Percentiles rank a stretch among this genome's conserved stretches.
These are phyloP conservation scores for Sialia sialis DNA, from an alignment of 2,113 vertebrate species.

Conservation along the genomic window DNA sequence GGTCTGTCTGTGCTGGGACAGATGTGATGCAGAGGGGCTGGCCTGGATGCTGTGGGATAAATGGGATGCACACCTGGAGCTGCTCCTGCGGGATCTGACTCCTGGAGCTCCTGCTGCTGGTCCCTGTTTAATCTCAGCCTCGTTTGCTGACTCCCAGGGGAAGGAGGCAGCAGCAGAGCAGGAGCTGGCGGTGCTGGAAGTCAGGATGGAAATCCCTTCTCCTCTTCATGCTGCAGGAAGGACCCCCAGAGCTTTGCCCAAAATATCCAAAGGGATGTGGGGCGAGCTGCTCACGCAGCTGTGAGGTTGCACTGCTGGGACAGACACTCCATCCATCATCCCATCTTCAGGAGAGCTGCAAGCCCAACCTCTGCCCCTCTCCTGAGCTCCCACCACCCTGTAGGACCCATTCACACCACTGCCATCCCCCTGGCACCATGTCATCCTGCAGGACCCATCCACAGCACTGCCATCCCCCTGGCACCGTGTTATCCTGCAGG, in stretches of 20 bases:
- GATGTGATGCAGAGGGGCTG: neutral
- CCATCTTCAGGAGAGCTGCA: neutral
- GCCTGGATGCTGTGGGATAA: neutral
- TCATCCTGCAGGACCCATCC: neutral
- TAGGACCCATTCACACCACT: neutral
- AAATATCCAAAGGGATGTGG: neutral
- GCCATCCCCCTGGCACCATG: neutral
- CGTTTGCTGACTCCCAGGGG: neutral
- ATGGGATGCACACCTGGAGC: neutral
- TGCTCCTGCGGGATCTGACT: neutral
- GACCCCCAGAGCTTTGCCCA: neutral
- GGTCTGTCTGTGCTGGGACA: fast-evolving
- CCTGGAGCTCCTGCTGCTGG: neutral
- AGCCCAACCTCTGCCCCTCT: neutral
- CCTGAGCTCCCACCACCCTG: fast-evolving
- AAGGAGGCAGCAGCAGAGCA: neutral
- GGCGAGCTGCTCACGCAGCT: fast-evolving
- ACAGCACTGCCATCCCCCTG: fast-evolving
- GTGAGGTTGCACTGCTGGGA: fast-evolving
- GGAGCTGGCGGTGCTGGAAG: neutral
- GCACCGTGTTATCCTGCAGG: neutral
- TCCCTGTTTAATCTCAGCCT: neutral
- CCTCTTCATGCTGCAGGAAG: neutral
- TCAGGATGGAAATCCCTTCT: neutral
- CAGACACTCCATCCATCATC: fast-evolving